phyloP scores from a whole-genome alignment of 2,797 vertebrate genomes.

The Sternotherus odoratus region DNA sequence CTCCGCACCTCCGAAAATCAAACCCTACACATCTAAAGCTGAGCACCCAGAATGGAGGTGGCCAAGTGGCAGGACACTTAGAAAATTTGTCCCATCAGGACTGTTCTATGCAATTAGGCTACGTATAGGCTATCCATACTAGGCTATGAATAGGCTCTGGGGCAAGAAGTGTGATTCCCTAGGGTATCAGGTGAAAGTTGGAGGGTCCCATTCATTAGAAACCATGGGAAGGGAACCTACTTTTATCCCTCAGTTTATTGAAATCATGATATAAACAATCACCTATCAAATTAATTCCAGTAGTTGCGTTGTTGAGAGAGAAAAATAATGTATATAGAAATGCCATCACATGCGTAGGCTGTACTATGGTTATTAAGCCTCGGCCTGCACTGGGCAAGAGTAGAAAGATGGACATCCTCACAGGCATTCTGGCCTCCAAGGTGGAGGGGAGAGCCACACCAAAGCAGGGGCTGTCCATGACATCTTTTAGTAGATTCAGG shows the following conservation, averaged over 20 bases:
- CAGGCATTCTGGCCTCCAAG: background rate
- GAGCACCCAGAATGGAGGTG: background rate
- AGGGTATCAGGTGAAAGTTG: background rate
- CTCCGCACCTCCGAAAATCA: background rate
- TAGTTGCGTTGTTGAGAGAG: background rate
- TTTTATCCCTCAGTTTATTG: background rate
- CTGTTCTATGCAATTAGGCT: background rate
- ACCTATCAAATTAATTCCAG: background rate
- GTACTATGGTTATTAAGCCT: background rate
- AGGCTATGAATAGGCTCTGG: background rate
- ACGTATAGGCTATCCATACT: background rate
- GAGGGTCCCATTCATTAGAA: background rate
- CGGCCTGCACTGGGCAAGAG: background rate
- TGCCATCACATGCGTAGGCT: background rate
- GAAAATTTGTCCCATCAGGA: background rate
- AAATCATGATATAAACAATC: background rate
- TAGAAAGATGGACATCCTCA: background rate
- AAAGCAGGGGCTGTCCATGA: background rate
- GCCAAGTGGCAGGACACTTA: background rate
- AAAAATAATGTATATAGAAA: background rate
- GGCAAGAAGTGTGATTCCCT: background rate
- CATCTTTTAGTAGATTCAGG: background rate
- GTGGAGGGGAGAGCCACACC: background rate
- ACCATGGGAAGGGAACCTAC: rapidly evolving
- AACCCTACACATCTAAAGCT: background rate